phyloP scores from a whole-genome alignment of 2,113 vertebrate genomes.

The Colossoma macropomum region DNA sequence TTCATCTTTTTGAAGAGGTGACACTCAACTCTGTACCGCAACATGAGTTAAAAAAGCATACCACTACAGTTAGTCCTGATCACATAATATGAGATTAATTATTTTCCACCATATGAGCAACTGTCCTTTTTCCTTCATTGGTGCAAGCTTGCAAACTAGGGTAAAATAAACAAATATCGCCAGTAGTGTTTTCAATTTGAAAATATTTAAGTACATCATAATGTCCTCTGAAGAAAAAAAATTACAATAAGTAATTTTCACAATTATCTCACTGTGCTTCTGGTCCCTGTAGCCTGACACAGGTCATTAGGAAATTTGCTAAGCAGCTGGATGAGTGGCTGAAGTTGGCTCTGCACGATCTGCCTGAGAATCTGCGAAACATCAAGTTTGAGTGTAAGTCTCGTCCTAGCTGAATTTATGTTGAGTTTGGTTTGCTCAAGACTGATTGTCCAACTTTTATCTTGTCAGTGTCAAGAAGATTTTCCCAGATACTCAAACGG shows the following conservation, averaged over 20 bases:
- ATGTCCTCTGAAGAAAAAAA: not conserved
- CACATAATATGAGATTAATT: not conserved
- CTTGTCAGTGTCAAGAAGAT: constrained; percentile 93
- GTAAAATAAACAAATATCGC: too few species aligned
- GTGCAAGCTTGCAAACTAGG: too few species aligned
- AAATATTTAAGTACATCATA: not conserved
- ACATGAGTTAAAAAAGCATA: not conserved
- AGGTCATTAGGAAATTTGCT: constrained; percentile 98
- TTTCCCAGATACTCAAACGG: constrained; percentile 96
- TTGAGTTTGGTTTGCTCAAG: not conserved
- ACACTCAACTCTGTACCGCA: not conserved
- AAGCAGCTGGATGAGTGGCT: constrained; percentile 99
- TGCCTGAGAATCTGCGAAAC: constrained; percentile 96
- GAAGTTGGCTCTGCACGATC: constrained; percentile 95
- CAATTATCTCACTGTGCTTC: not conserved
- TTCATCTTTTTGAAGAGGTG: not conserved
- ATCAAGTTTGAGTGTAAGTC: constrained; percentile 96
- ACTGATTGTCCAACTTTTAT: constrained; percentile 25
- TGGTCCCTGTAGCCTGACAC: constrained; percentile 85
- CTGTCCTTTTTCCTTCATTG: not conserved
- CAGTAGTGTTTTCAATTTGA: too few species aligned
- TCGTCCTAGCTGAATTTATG: not conserved
- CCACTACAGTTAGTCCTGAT: too few species aligned
- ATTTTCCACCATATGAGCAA: not conserved
- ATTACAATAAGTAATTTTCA: not conserved